phyloP scores from a whole-genome alignment of 2,113 vertebrate species.

The Anoura caudifer region DNA sequence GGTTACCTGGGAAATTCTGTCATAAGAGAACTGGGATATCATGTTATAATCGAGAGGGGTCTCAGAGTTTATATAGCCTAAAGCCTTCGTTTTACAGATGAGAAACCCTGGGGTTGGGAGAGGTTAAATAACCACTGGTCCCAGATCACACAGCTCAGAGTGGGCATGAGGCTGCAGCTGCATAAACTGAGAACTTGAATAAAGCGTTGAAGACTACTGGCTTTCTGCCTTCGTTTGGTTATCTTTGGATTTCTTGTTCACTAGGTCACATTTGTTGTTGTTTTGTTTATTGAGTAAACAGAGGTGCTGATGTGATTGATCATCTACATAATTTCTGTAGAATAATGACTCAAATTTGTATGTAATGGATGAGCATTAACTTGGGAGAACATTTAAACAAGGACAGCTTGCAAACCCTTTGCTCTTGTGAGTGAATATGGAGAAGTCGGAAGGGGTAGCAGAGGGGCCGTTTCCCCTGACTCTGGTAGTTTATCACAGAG shows the following conservation, averaged over 20 bases:
- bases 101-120: not conserved
- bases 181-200: not conserved
- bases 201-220: not conserved
- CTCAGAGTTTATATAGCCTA: not conserved
- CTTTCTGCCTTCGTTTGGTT: not conserved
- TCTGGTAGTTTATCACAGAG: no score
- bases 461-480: accelerated
- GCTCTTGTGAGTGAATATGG: not conserved
- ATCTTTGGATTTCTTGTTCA: not conserved
- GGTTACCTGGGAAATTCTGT: not conserved
- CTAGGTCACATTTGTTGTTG: not conserved
- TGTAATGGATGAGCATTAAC: not conserved
- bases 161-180: accelerated
- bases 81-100: not conserved
- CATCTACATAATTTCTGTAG: not conserved
- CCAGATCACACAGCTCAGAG: not conserved
- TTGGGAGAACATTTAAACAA: not conserved
- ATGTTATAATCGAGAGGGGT: not conserved
- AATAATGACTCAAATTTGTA: not conserved
- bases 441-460: not conserved
- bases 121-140: not conserved
- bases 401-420: not conserved
- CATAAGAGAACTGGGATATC: not conserved
- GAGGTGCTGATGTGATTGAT: not conserved
- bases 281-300: not conserved